Evolutionary conservation across 2,797 vertebrate species (phyloP).

Genomic region (Gephyroberyx darwinii): DNA sequence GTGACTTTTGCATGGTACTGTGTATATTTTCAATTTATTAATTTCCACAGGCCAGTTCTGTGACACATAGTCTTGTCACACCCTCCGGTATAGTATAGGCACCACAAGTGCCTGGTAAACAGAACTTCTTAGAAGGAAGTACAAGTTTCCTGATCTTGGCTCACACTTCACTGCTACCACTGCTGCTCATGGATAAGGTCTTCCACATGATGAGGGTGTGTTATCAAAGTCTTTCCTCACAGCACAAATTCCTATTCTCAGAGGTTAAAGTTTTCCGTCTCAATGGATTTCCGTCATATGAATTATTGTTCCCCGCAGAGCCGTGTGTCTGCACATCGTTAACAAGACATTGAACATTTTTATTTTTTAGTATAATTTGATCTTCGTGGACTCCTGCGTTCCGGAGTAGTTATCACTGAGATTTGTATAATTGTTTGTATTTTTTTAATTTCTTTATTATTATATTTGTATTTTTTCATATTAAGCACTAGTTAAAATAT

Average conservation of each 20-base stretch:
- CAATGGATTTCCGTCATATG: background rate
- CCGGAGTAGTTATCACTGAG: no score
- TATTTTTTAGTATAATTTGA: no score
- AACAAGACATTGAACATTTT: no score
- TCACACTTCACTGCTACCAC: background rate
- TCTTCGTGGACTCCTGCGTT: no score
- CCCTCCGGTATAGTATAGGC: background rate
- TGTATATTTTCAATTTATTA: no score
- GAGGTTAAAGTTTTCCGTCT: background rate
- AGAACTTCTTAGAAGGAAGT: constrained; percentile 47
- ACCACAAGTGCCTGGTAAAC: background rate
- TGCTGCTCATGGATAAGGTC: background rate
- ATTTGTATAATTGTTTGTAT: no score
- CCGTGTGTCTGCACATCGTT: no score
- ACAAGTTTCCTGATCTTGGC: background rate
- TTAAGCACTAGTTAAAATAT: no score
- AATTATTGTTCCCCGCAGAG: no score
- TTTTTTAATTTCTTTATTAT: no score
- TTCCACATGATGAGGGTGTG: constrained; percentile 10
- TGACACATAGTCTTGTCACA: constrained; percentile 1
- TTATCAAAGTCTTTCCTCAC: background rate
- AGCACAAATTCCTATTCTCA: background rate
- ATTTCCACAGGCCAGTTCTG: background rate
- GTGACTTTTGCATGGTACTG: no score
- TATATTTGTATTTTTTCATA: no score